phyloP scores from a whole-genome alignment of 2,888 invertebrate genomes.

The Macrophya alboannulata region DNA sequence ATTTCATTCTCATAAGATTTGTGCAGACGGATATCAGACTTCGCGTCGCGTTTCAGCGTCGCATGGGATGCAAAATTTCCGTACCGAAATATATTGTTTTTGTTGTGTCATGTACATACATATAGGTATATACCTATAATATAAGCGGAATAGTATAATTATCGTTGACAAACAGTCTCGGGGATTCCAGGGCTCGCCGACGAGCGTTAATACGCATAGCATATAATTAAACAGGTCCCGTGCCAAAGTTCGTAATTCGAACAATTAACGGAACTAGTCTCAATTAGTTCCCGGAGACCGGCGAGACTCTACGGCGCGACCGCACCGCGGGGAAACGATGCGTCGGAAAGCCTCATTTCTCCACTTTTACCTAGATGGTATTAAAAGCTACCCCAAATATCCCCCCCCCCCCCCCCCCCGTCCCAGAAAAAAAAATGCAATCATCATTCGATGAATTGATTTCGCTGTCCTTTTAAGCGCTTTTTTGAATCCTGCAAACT shows the following conservation, averaged over 20 bases:
- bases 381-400: neutral
- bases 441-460: no score
- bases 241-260: conserved; percentile 51
- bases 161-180: conserved; percentile 29
- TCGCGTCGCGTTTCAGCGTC: neutral
- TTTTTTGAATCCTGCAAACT: neutral
- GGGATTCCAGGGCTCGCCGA: conserved; percentile 25
- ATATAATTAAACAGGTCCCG: conserved; percentile 51
- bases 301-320: conserved; percentile 17
- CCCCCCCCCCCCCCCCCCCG: neutral
- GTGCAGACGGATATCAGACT: neutral
- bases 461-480: no score
- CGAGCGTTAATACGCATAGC: conserved; percentile 40
- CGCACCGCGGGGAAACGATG: conserved; percentile 2
- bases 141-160: neutral
- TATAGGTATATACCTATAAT: neutral
- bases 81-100: neutral
- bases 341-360: conserved; percentile 1
- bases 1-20: neutral
- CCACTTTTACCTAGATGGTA: neutral
- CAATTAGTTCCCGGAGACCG: conserved; percentile 44
- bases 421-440: neutral
- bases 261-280: conserved; percentile 53
- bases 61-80: neutral
- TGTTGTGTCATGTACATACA: neutral